These are phyloP conservation scores for Pseudorasbora parva DNA, from an alignment of 2,113 vertebrate species.

Conservation along the genomic window DNA sequence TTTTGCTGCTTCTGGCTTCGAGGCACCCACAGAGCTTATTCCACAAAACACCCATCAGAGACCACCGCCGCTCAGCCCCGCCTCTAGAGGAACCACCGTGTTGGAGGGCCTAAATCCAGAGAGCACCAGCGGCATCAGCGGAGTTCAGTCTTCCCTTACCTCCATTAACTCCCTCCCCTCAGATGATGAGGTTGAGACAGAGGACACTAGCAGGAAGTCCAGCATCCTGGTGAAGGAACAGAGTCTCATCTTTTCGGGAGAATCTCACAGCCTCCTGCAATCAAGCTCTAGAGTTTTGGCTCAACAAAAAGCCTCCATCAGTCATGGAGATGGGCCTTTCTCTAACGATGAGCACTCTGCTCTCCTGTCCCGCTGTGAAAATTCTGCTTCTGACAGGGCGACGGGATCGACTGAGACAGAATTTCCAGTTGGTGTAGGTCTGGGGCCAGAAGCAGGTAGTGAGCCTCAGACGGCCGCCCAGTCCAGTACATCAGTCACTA, in stretches of 20 bases:
- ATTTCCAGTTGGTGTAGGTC: conserved; percentile 50
- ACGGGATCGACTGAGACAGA: conserved; percentile 51
- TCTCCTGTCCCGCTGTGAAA: conserved; percentile 41
- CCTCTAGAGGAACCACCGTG: conserved; percentile 73
- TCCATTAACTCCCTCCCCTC: conserved; percentile 97
- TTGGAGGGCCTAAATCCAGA: conserved; percentile 84
- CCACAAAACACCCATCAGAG: conserved; percentile 76
- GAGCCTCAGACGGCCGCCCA: conserved; percentile 72
- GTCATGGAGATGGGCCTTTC: conserved; percentile 25
- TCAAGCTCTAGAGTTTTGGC: not conserved
- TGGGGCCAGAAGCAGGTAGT: conserved; percentile 61
- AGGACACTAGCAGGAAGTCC: conserved; percentile 73
- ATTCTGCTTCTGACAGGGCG: conserved; percentile 43
- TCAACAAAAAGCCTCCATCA: conserved; percentile 3
- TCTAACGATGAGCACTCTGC: conserved; percentile 35
- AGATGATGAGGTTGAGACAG: conserved; percentile 90
- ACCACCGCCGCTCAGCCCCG: conserved; percentile 78
- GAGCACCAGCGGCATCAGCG: conserved; percentile 89
- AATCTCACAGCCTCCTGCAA: conserved; percentile 42
- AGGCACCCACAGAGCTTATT: conserved; percentile 75
- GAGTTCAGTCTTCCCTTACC: conserved; percentile 96
- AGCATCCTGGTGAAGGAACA: conserved; percentile 82
- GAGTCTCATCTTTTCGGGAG: conserved; percentile 79
- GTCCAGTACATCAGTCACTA: conserved; percentile 81
- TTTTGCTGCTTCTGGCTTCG: conserved; percentile 65